Evolutionary conservation across 2,797 vertebrate species (phyloP), one percentile per base, ranked within the genome.

Genomic region (Acropternis orthonyx): DNA sequence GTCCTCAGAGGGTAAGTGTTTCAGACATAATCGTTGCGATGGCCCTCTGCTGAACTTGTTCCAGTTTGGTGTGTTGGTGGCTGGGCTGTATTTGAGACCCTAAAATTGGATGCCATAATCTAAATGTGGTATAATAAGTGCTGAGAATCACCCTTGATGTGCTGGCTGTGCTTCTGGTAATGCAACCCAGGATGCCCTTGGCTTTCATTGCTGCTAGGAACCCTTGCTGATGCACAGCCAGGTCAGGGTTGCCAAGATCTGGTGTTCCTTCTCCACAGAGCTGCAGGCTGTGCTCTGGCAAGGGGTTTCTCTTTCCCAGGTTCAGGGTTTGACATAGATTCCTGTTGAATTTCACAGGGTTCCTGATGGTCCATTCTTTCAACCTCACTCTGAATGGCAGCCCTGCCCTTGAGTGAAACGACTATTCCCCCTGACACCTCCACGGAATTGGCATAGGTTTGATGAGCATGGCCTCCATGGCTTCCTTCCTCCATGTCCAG

Each of bases 391-490:
- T 30, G n/a, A 51, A 55, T 2, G 4, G 30, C n/a, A 67, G 43
- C 24, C 14, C 37, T 66, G 30, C 26, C 37, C 49, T 67, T 8
- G 20, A 14, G 34, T 4, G 5, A 23, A 12, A 10, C 13, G 11
- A 0, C 10, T 34, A 30, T 5, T 88, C 10, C 10, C 39, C 19
- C n/a, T 14, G 13, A 23, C 10, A 23, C 17, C 1, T 1, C 10
- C 19, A 20, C 12, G 9, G 19, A 0, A 8, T 26, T 56, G 24
- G 12, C 62, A 2, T 16, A 55, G n/a, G 19, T 54, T 36, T 39
- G 16, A 21, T 36, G 46, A 65, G 37, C 48, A 12, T 21, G 22
- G 6, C 23, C 34, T 67, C 23, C 3, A 4, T 19, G n/a, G 20
- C 48, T 65, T 41, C 12, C 23, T 72, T 56, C 16, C 9, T 75